Conservation (phyloP, 2,797 vertebrate species). For the Sandelia bainsii region DNA sequence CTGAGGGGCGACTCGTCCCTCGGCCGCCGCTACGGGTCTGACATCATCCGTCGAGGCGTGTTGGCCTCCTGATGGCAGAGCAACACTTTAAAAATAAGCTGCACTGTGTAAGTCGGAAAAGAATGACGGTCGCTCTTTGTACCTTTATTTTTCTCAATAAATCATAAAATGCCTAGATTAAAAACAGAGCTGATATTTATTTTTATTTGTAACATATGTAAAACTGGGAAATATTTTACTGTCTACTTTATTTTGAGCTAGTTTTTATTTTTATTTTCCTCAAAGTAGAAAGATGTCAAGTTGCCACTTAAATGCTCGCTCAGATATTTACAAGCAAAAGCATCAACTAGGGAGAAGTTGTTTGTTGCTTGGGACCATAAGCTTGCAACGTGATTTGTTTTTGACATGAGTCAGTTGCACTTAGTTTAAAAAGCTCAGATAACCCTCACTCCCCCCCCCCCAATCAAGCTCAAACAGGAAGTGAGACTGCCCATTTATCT, state of each 20-base stretch:
- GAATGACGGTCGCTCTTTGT: conserved; percentile 47
- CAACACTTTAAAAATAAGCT: conserved; percentile 41
- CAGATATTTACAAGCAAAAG: conserved; percentile 59
- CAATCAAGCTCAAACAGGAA: conserved; percentile 38
- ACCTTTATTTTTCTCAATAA: conserved; percentile 72
- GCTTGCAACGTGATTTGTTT: conserved; percentile 50
- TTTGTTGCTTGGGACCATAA: conserved; percentile 71
- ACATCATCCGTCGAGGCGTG: conserved; percentile 93
- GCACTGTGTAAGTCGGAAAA: conserved; percentile 42
- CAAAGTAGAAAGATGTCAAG: conserved; percentile 74
- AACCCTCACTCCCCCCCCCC: neutral
- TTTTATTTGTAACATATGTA: conserved; percentile 82
- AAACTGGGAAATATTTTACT: conserved; percentile 74
- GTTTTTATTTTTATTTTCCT: conserved; percentile 37
- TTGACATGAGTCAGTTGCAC: conserved; percentile 56
- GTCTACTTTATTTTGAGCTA: conserved; percentile 70
- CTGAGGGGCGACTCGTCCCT: conserved; percentile 86
- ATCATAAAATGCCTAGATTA: conserved; percentile 61
- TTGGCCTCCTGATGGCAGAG: conserved; percentile 90
- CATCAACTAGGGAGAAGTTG: conserved; percentile 28
- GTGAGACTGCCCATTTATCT: conserved; percentile 33
- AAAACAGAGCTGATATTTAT: conserved; percentile 81
- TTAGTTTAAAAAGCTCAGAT: conserved; percentile 31
- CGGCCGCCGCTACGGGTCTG: conserved; percentile 87
- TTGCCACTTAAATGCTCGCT: conserved; percentile 72